Evolutionary conservation across 2,113 vertebrate species (phyloP).

Genomic region (Oncorhynchus mykiss): DNA sequence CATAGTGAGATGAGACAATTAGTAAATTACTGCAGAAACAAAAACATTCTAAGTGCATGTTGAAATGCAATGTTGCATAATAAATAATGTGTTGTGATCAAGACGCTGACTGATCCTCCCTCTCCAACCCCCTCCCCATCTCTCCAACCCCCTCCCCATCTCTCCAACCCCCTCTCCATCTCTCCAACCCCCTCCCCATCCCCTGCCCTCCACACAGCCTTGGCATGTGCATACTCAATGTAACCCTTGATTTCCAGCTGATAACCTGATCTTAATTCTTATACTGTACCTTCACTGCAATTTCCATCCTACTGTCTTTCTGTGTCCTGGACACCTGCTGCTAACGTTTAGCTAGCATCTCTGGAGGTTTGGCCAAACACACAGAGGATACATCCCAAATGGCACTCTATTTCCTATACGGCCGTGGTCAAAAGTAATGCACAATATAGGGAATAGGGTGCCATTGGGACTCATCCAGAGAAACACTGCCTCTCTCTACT

Average conservation of each 20-base stretch:
- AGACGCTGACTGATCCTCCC: background rate
- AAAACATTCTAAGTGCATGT: too few relatives aligned
- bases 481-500: conserved; percentile 29
- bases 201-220: conserved; percentile 26
- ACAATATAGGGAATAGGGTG: background rate
- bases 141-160: background rate
- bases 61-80: too few relatives aligned
- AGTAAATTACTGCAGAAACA: too few relatives aligned
- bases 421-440: conserved; percentile 10
- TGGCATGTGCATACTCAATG: conserved; percentile 22
- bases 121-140: conserved; percentile 10
- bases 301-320: conserved; percentile 59
- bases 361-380: conserved; percentile 40
- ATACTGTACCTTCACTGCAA: conserved; percentile 67
- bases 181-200: background rate
- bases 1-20: too few relatives aligned
- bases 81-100: too few relatives aligned
- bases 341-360: conserved; percentile 67
- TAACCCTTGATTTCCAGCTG: conserved; percentile 70
- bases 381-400: background rate
- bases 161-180: background rate
- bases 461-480: conserved; percentile 21
- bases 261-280: conserved; percentile 63
- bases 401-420: background rate
- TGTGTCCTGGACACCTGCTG: conserved; percentile 71